Base-by-base conservation (phyloP, 2,113 vertebrate genomes). In the Hypocryptadius cinnamomeus region DNA sequence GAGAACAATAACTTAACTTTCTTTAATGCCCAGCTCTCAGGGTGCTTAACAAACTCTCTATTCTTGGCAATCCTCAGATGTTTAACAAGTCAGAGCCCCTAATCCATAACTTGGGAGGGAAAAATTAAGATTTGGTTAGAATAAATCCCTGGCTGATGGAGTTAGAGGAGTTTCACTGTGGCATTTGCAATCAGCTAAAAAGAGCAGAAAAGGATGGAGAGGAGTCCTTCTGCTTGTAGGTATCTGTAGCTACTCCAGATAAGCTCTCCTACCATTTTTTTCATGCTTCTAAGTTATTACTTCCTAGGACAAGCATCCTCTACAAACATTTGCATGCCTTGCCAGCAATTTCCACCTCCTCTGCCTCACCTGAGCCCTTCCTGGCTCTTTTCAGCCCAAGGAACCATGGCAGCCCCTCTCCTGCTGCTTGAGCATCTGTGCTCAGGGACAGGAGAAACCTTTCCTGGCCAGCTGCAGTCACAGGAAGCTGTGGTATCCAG, bases 71-170 rank as follows among this genome's bases (percentile, higher is more conserved):
- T 85, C 73, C 78, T 79, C 70, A 63, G 54, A 84, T 95, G 57
- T 93, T 93, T 89, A 95, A 95, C 80, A 95, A 89, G 91, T 77
- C 92, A 89, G 92, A 96, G 54, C 50, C 45, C 25, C 91, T 96
- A 93, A 96, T 96, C 84, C 91, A 24, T 82, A 93, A 91, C 85
- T 82, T 79, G 89, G 95, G 92, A 94, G 80, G 89, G 89, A 4
- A 96, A 92, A 94, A 92, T 66, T 85, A 91, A 89, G 87, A 91
- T 82, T 92, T 77, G 45, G 19, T 82, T 91, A 19, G 16, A 70
- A 79, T 89, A 94, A 91, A 59, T 37, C 85, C 83, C 64, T 86
- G 37, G 79, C 39, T 77, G 85, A 84, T 47, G 35, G 85, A 78
- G 79, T 92, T 80, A 96, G 79, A 83, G 79, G 82, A 73, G 85